phyloP scores from a whole-genome alignment of 2,797 vertebrate species.

The Xenops minutus region DNA sequence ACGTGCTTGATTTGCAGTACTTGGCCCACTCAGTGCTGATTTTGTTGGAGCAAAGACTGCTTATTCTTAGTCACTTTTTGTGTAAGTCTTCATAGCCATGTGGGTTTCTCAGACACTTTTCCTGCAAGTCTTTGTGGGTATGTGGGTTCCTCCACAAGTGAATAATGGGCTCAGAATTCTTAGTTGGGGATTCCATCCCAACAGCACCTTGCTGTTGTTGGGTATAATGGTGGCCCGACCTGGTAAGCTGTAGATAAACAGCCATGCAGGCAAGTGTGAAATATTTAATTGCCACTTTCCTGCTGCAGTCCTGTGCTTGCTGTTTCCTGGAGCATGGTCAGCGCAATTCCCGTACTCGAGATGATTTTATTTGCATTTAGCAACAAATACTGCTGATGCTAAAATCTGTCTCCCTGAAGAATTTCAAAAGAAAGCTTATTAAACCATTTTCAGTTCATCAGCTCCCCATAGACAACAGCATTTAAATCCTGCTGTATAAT shows the following conservation, averaged over 20 bases:
- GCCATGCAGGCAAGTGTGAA: background rate
- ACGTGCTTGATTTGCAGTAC: background rate
- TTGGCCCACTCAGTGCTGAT: background rate
- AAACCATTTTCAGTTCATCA: constrained; percentile 60
- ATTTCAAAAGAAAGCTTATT: constrained; percentile 54
- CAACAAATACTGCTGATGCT: constrained; percentile 54
- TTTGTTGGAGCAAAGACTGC: background rate
- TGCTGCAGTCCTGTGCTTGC: background rate
- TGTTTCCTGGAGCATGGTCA: constrained; percentile 6
- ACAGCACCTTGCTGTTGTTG: background rate
- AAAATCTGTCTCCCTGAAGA: constrained; percentile 41
- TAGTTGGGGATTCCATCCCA: background rate
- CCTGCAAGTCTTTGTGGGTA: background rate
- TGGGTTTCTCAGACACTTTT: background rate
- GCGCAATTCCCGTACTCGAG: constrained; percentile 19
- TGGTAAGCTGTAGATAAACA: constrained; percentile 2
- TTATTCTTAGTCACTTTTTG: background rate
- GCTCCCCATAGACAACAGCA: constrained; percentile 39
- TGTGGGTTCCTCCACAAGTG: background rate
- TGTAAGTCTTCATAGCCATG: background rate
- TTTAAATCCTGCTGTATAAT: constrained; percentile 36
- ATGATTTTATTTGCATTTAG: constrained; percentile 61
- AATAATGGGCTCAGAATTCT: background rate
- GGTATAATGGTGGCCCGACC: background rate
- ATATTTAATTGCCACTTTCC: constrained; percentile 41